Conservation (phyloP, 2,888 invertebrate species). For the Bimastos eiseni region DNA sequence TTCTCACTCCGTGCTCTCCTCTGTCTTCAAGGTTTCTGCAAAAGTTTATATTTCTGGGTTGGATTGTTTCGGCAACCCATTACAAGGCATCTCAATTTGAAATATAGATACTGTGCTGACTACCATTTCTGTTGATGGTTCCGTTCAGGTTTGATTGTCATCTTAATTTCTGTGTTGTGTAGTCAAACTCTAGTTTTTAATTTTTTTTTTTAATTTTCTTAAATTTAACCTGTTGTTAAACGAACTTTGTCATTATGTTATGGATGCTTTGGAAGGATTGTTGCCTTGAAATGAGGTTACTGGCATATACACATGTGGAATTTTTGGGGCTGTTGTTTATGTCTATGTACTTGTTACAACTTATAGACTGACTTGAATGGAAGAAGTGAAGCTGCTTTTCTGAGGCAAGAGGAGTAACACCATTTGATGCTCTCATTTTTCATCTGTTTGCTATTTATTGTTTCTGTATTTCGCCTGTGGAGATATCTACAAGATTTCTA, state of each 20-base stretch:
- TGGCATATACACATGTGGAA: not conserved
- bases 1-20: no score
- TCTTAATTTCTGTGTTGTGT: not conserved
- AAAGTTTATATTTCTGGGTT: no score
- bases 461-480: not conserved
- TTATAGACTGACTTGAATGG: not conserved
- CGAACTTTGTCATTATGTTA: not conserved
- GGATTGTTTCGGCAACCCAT: no score
- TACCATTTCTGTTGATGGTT: not conserved
- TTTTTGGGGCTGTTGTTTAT: not conserved
- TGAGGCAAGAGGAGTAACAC: not conserved
- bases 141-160: not conserved
- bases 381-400: not conserved
- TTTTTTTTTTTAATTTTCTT: not conserved
- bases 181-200: not conserved
- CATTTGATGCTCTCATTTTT: conserved; percentile 3
- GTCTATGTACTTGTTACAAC: not conserved
- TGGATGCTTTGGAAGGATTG: not conserved
- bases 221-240: not conserved
- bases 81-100: no score
- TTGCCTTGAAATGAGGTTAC: not conserved
- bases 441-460: not conserved
- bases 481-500: not conserved
- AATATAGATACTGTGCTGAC: not conserved
- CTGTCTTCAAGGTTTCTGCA: no score